phyloP scores from a whole-genome alignment of 2,797 vertebrate species.

The Eutrigla gurnardus region DNA sequence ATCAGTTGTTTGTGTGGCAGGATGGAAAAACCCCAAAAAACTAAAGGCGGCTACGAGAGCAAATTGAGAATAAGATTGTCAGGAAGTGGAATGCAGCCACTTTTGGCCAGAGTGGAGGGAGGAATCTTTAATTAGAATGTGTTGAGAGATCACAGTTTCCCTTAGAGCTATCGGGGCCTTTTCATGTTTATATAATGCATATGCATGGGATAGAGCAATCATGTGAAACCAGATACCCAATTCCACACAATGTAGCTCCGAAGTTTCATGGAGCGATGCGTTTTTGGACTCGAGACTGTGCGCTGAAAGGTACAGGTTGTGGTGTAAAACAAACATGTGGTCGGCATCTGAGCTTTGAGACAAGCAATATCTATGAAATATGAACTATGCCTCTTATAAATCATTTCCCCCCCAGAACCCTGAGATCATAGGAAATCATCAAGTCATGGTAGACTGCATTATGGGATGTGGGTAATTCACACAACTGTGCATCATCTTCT shows the following conservation, averaged over 20 bases:
- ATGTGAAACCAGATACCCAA: slow-evolving; percentile 75
- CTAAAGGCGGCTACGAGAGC: slow-evolving; percentile 34
- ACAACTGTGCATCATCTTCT: slow-evolving; percentile 48
- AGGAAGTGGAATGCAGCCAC: slow-evolving; percentile 65
- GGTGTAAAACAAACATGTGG: slow-evolving; percentile 61
- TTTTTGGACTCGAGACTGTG: slow-evolving; percentile 47
- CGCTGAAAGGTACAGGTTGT: slow-evolving; percentile 55
- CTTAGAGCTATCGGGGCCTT: slow-evolving; percentile 73
- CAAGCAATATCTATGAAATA: slow-evolving; percentile 44
- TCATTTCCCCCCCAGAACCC: slow-evolving; percentile 24
- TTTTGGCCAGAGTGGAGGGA: slow-evolving; percentile 66
- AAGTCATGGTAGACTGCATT: slow-evolving; percentile 54
- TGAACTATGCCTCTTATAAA: slow-evolving; percentile 40
- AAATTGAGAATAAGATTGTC: slow-evolving; percentile 65
- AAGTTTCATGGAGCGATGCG: slow-evolving; percentile 40
- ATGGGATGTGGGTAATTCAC: slow-evolving; percentile 54
- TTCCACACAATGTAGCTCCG: slow-evolving; percentile 61
- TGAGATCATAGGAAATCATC: slow-evolving; percentile 56
- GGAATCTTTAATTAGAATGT: slow-evolving; percentile 81
- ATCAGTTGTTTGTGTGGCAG: slow-evolving; percentile 59
- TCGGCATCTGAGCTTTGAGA: slow-evolving; percentile 51
- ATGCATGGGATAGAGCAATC: slow-evolving; percentile 78
- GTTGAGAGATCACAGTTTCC: slow-evolving; percentile 80
- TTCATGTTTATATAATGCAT: slow-evolving; percentile 83
- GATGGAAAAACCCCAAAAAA: slow-evolving; percentile 55